Conservation (phyloP, 2,113 vertebrate genomes). For the Microcebus ravelobensis region DNA sequence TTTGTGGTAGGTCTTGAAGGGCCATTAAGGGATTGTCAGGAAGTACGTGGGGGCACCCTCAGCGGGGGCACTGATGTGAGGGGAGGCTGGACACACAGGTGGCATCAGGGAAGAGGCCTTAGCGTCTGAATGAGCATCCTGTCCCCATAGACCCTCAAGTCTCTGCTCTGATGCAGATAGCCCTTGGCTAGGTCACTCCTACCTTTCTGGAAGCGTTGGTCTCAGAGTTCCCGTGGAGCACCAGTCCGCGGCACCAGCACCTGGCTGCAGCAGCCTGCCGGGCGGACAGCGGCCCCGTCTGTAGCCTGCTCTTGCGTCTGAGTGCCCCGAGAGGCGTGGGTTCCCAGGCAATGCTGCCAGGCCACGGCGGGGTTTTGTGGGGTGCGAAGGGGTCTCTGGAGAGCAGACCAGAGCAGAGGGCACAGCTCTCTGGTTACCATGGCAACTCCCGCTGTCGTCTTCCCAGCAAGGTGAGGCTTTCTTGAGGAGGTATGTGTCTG, state of each 20-base stretch:
- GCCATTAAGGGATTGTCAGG: background rate
- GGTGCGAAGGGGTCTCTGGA: background rate
- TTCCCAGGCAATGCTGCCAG: too few species aligned
- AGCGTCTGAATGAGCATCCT: background rate
- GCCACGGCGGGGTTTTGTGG: background rate
- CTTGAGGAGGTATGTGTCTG: background rate
- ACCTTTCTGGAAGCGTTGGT: background rate
- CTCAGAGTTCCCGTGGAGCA: background rate
- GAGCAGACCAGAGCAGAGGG: background rate
- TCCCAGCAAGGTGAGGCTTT: background rate
- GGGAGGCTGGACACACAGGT: background rate
- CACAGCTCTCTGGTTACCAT: background rate
- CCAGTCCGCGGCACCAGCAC: fast-evolving
- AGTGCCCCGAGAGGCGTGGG: background rate
- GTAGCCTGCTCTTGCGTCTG: background rate
- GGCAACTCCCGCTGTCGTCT: background rate
- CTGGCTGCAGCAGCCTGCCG: fast-evolving
- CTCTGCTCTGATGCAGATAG: background rate
- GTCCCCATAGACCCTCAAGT: background rate
- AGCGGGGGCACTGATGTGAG: background rate
- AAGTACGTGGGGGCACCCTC: background rate
- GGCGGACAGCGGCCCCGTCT: background rate
- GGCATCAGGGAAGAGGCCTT: background rate
- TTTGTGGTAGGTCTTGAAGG: too few species aligned
- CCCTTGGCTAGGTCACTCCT: fast-evolving